Conservation (phyloP, 2,797 vertebrate genomes). For the Orientallactaga sibirica region DNA sequence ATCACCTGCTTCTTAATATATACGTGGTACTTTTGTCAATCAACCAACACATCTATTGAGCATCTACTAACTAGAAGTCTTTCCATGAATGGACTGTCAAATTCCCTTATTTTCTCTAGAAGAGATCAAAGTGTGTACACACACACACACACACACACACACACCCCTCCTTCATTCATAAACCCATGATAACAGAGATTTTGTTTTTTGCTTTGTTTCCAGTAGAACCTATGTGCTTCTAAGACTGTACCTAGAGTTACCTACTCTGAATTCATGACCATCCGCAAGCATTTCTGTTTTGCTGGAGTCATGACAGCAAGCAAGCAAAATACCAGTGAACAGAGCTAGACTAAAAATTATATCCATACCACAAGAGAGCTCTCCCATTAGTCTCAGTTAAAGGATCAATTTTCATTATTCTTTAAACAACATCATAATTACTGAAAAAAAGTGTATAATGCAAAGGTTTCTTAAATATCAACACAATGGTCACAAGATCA, state of each 20-base stretch:
- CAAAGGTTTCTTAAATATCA: background rate
- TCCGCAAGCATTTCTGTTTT: background rate
- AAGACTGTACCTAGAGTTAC: background rate
- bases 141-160: background rate
- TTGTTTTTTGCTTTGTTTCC: background rate
- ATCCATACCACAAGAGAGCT: background rate
- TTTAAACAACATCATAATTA: conserved; percentile 32
- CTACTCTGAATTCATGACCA: background rate
- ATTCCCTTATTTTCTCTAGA: background rate
- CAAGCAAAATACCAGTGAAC: background rate
- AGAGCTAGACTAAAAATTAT: background rate
- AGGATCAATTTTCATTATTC: background rate
- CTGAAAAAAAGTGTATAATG: background rate
- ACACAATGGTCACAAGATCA: background rate
- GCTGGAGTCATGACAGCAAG: background rate
- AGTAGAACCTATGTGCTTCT: background rate
- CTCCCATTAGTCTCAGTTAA: conserved; percentile 40
- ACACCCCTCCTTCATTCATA: background rate
- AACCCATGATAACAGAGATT: background rate
- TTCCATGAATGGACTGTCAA: background rate
- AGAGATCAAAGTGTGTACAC: background rate
- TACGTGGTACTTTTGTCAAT: background rate
- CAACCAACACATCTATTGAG: background rate
- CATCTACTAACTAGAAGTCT: conserved; percentile 6
- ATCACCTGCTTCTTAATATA: background rate